Percentiles rank a stretch among this genome's conserved stretches.
Evolutionary conservation across 2,113 vertebrate genomes (phyloP).

Genomic region (Canis aureus): DNA sequence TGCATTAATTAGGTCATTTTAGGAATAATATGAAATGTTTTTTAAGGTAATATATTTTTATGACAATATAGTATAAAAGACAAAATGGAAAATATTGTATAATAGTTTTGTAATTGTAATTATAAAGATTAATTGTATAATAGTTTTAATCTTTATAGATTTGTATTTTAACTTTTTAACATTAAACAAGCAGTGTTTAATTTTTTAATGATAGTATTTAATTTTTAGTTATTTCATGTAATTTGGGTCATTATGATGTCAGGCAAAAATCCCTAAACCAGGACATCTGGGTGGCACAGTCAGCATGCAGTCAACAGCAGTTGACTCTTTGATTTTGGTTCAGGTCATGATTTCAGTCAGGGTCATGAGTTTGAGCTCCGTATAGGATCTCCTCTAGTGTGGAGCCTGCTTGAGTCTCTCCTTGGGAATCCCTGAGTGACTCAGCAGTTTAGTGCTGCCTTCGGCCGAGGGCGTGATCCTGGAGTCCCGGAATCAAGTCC

Average conservation of each 20-base stretch:
- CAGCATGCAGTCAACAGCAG: not conserved
- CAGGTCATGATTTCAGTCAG: no score
- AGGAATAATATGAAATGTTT: not conserved
- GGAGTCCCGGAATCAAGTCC: no score
- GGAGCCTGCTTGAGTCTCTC: not conserved
- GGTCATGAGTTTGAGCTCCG: not conserved
- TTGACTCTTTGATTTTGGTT: not conserved
- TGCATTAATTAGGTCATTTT: not conserved
- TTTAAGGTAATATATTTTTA: not conserved
- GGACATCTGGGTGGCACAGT: not conserved
- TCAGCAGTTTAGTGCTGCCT: no score
- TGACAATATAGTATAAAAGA: not conserved
- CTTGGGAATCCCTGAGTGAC: no score
- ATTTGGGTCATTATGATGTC: not conserved
- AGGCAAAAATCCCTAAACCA: not conserved
- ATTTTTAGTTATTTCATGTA: constrained; percentile 14
- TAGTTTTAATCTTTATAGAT: not conserved
- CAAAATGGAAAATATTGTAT: not conserved
- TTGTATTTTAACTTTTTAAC: not conserved
- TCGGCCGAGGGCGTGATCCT: no score
- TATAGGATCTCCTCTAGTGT: not conserved
- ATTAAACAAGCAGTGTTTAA: not conserved
- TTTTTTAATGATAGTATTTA: not conserved
- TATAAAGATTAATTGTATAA: not conserved
- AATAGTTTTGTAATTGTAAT: not conserved